phyloP scores from a whole-genome alignment of 2,797 vertebrate species.

The Mastacembelus armatus region DNA sequence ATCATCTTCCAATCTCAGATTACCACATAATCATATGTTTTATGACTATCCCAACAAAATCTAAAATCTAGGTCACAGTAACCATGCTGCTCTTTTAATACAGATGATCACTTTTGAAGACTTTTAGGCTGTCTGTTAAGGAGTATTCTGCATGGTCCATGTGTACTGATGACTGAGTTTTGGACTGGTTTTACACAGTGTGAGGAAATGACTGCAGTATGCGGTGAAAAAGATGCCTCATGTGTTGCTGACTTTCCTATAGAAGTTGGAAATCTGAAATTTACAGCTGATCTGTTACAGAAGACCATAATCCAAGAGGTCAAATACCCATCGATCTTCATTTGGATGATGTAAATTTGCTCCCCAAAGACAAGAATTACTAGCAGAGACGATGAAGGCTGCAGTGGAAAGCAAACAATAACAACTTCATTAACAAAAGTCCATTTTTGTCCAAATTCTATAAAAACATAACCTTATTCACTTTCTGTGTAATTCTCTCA shows the following conservation, averaged over 20 bases:
- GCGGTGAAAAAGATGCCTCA: not conserved
- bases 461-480: not conserved
- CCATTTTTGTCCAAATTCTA: not conserved
- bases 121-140: not conserved
- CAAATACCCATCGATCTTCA: no score
- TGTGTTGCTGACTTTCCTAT: not conserved
- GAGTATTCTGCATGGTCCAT: not conserved
- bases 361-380: no score
- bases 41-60: not conserved
- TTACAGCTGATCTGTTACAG: not conserved
- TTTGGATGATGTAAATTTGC: no score
- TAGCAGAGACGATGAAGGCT: not conserved
- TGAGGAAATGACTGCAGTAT: not conserved
- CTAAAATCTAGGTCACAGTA: not conserved
- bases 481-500: not conserved
- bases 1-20: not conserved
- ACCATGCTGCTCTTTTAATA: not conserved
- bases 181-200: not conserved
- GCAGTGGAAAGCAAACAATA: no score
- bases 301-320: not conserved
- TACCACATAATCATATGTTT: not conserved
- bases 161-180: not conserved
- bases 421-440: not conserved
- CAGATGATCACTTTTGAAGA: not conserved
- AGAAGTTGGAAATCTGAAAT: conserved; percentile 8